Percentiles rank a stretch among this genome's conserved stretches.
Evolutionary conservation across 1,140 invertebrate species (phyloP).

Genomic region (Bathynomus jamesi): DNA sequence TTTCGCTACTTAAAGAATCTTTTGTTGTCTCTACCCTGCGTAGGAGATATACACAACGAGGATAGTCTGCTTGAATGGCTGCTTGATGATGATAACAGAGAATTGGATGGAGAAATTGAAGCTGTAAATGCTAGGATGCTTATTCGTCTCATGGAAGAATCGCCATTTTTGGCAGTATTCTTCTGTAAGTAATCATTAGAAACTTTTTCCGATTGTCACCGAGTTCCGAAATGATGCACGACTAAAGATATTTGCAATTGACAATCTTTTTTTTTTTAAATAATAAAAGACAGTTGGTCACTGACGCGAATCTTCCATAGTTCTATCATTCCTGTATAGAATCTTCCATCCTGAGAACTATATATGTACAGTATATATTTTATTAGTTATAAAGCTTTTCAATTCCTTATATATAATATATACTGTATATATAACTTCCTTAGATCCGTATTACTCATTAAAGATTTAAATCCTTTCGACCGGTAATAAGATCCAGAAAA

Average conservation of each 20-base stretch:
- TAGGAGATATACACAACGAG: slow-evolving; percentile 82
- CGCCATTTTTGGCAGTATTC: slow-evolving; percentile 80
- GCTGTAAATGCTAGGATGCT: slow-evolving; percentile 82
- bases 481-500: no score
- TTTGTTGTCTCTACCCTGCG: slow-evolving; percentile 1
- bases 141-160: slow-evolving; percentile 74
- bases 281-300: not conserved
- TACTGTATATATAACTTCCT: no score
- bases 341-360: not conserved
- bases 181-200: slow-evolving; percentile 64
- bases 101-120: slow-evolving; percentile 88
- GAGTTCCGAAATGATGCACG: not conserved
- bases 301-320: not conserved
- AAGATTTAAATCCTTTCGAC: no score
- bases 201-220: not conserved
- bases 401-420: no score
- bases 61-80: slow-evolving; percentile 80
- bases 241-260: not conserved
- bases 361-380: no score
- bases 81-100: slow-evolving; percentile 85
- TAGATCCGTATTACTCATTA: no score
- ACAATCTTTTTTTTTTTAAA: not conserved
- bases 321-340: not conserved
- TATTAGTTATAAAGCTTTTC: no score
- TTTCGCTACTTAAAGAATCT: not conserved